These are phyloP conservation scores for Archilochus colubris DNA, from an alignment of 2,113 vertebrate species.

Conservation along the genomic window DNA sequence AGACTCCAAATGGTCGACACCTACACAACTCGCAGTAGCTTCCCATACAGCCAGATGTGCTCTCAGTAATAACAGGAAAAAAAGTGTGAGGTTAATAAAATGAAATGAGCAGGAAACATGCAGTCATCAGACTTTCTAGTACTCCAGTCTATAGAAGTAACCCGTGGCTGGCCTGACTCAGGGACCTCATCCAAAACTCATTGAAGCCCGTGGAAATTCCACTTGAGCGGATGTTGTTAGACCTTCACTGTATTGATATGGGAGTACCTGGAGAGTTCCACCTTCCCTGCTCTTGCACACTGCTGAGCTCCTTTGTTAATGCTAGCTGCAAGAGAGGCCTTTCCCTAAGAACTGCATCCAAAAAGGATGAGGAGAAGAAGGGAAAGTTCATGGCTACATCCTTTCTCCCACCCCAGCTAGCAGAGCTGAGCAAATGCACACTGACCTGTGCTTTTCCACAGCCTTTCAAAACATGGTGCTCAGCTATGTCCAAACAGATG, in stretches of 20 bases:
- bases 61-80: slow-evolving; percentile 20
- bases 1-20: not conserved
- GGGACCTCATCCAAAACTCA: slow-evolving; percentile 58
- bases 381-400: not conserved
- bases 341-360: not conserved
- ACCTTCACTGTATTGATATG: not conserved
- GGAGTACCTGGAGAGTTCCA: not conserved
- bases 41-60: not conserved
- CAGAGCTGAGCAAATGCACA: not conserved
- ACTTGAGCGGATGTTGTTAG: not conserved
- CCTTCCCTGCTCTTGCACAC: not conserved
- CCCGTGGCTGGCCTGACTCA: not conserved
- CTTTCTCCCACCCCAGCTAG: not conserved
- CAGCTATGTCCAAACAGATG: not conserved
- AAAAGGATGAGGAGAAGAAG: not conserved
- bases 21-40: not conserved
- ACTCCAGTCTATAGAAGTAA: slow-evolving; percentile 24
- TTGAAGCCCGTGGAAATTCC: slow-evolving; percentile 40
- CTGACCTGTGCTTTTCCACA: not conserved
- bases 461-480: not conserved
- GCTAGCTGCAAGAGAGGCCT: not conserved
- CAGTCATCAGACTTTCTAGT: slow-evolving; percentile 62
- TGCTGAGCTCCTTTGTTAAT: not conserved
- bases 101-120: slow-evolving; percentile 20
- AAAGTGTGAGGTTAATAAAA: slow-evolving; percentile 59